These are phyloP conservation scores for Babylonia areolata DNA, from an alignment of 1,140 invertebrate species.

Conservation along the genomic window DNA sequence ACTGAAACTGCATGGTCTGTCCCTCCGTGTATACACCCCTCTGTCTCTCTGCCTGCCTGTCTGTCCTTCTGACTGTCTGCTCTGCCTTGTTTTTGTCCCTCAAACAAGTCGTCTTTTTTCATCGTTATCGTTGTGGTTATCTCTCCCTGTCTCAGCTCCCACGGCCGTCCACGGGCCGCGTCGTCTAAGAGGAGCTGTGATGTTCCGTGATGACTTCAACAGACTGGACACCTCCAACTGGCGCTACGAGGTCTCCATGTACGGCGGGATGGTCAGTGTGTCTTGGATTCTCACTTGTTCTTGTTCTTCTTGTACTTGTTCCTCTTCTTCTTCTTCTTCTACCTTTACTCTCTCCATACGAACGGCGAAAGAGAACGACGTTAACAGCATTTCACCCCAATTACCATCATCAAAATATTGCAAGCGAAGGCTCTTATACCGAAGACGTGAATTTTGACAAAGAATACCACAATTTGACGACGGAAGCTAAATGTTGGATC, in stretches of 20 bases:
- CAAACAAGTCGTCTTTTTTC: background rate
- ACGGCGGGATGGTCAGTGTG: conserved; percentile 56
- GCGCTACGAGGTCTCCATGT: conserved; percentile 81
- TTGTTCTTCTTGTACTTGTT: background rate
- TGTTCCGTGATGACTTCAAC: conserved; percentile 82
- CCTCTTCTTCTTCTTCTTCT: background rate
- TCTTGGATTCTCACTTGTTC: background rate
- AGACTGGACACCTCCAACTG: conserved; percentile 79
- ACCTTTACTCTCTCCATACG: background rate
- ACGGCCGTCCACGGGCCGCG: background rate
- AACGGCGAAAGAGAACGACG: too few relatives aligned
- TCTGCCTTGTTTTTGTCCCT: background rate
- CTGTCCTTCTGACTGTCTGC: background rate
- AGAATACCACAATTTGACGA: too few relatives aligned
- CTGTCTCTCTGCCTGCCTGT: background rate
- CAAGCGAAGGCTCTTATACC: too few relatives aligned
- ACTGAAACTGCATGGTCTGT: too few relatives aligned
- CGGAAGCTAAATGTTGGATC: too few relatives aligned
- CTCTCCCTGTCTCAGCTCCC: background rate
- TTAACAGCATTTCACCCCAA: too few relatives aligned
- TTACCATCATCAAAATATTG: too few relatives aligned
- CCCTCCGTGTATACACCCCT: too few relatives aligned
- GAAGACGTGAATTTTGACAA: too few relatives aligned
- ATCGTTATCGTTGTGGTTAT: background rate
- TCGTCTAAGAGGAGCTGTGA: conserved; percentile 64